Percentiles rank a stretch among this genome's conserved stretches.
Evolutionary conservation across 1,140 invertebrate genomes (phyloP).

Genomic region (Macrobrachium nipponense): DNA sequence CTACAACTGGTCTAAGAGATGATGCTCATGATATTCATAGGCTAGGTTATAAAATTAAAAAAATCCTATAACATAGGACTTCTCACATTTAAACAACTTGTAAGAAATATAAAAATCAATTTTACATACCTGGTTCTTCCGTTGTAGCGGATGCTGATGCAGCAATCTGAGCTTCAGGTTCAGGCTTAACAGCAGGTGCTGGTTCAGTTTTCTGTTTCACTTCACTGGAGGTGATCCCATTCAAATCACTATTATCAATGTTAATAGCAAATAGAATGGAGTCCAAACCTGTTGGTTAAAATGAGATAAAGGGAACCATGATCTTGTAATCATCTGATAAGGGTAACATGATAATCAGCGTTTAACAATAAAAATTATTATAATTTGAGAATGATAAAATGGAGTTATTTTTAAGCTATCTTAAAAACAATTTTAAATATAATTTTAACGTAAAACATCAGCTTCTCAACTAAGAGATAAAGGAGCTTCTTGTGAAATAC

Average conservation of each 20-base stretch:
- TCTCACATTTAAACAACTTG: not conserved
- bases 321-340: not conserved
- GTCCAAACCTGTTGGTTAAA: conserved; percentile 77
- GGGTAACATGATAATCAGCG: not conserved
- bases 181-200: conserved; percentile 59
- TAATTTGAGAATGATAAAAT: too few species aligned
- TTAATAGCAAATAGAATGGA: conserved; percentile 91
- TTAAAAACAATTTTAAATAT: too few species aligned
- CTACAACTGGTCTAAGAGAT: too few species aligned
- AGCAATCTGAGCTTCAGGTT: conserved; percentile 68
- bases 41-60: not conserved
- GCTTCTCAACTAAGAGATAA: too few species aligned
- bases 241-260: conserved; percentile 86
- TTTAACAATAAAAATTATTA: too few species aligned
- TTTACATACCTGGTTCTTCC: not conserved
- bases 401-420: too few species aligned
- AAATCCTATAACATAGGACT: too few species aligned
- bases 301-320: conserved; percentile 63
- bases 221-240: conserved; percentile 69
- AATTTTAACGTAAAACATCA: too few species aligned
- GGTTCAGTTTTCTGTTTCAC: conserved; percentile 23
- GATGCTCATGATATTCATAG: too few species aligned
- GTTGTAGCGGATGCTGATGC: not conserved
- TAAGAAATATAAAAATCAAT: not conserved
- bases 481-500: too few species aligned